Conservation (phyloP, 2,888 invertebrate species). For the Sphaerophoria taeniata region DNA sequence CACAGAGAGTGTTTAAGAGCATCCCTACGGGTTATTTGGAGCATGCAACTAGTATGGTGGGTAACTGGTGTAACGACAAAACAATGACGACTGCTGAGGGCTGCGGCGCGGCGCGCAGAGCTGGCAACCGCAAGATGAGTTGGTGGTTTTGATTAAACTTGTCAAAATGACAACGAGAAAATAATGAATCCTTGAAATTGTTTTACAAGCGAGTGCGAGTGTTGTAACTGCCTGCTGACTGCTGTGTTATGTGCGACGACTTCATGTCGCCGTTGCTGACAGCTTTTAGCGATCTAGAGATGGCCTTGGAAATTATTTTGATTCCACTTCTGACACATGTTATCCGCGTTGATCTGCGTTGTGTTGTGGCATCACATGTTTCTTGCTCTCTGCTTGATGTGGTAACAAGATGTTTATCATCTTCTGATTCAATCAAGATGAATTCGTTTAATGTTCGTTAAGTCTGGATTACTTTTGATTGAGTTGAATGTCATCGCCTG, state of each 20-base stretch:
- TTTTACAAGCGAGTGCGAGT: not conserved
- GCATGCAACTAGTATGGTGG: conserved; percentile 50
- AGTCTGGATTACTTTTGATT: conserved; percentile 34
- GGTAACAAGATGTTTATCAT: conserved; percentile 4
- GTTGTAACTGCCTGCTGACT: conserved; percentile 4
- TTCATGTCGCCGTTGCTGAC: not conserved
- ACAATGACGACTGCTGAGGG: conserved; percentile 22
- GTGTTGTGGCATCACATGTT: not conserved
- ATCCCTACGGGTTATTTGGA: conserved; percentile 43
- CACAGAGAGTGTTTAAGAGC: conserved; percentile 10
- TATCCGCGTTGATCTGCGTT: conserved; percentile 10
- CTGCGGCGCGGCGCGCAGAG: too few species aligned
- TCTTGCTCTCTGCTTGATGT: not conserved
- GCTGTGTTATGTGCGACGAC: not conserved
- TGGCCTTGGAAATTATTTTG: conserved; percentile 28
- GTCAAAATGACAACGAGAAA: conserved; percentile 23
- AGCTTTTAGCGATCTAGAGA: conserved; percentile 12
- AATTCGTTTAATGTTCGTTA: conserved; percentile 51
- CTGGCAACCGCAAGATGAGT: conserved; percentile 43
- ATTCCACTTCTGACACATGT: conserved; percentile 27
- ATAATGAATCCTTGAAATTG: conserved; percentile 16
- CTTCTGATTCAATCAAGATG: conserved; percentile 1
- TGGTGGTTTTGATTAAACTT: conserved; percentile 43
- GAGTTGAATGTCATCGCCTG: conserved; percentile 37
- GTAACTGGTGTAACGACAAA: conserved; percentile 18